A percentile compares a stretch with the other conserved stretches of the same genome.
Evolutionary conservation across 2,113 vertebrate genomes (phyloP).

Genomic region (Hipposideros armiger): DNA sequence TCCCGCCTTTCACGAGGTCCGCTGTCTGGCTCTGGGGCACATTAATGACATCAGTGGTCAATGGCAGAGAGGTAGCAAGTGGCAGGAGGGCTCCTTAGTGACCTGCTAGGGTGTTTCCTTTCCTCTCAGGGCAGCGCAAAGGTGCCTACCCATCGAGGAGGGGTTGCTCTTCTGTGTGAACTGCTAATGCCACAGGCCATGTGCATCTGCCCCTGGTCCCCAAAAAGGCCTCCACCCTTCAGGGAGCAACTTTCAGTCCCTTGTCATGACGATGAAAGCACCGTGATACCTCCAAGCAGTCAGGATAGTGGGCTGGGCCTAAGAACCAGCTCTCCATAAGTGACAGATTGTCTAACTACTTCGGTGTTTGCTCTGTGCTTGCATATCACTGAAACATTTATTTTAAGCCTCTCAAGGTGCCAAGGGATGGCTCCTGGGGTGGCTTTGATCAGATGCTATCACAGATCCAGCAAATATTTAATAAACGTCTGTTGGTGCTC

Average conservation of each 20-base stretch:
- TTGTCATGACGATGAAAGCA: neutral
- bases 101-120: neutral
- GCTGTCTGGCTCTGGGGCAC: rapidly evolving
- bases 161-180: neutral
- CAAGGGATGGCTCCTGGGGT: neutral
- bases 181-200: rapidly evolving
- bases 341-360: neutral
- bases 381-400: neutral
- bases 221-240: neutral
- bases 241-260: neutral
- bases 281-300: neutral
- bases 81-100: neutral
- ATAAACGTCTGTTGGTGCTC: neutral
- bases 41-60: neutral
- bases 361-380: neutral
- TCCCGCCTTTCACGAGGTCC: rapidly evolving
- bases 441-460: neutral
- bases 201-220: too few relatives aligned
- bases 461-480: neutral
- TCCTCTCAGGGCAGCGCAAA: neutral
- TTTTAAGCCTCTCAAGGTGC: neutral
- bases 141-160: neutral
- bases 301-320: neutral
- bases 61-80: neutral
- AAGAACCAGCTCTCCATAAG: neutral